Percentiles rank a stretch among this genome's conserved stretches.
Conservation (phyloP, 2,797 vertebrate genomes). For the Manis javanica region DNA sequence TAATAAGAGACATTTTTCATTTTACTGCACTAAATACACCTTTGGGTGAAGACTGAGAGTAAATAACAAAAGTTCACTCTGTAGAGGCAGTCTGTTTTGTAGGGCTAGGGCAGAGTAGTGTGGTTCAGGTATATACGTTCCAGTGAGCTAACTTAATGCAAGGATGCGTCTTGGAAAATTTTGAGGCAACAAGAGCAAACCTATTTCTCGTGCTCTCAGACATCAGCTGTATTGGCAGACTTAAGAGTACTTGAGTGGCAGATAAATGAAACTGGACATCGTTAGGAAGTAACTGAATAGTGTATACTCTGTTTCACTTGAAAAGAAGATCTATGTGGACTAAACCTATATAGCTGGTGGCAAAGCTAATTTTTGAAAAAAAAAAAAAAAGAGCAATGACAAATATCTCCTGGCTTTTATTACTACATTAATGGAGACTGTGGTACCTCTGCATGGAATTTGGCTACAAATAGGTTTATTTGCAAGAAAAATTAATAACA, state of each 20-base stretch:
- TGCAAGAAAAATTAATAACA: neutral
- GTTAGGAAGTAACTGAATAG: neutral
- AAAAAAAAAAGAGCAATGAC: neutral
- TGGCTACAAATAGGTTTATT: neutral
- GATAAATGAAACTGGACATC: conserved; percentile 20
- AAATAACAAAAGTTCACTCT: neutral
- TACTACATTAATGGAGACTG: neutral
- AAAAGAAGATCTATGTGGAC: neutral
- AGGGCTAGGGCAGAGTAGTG: neutral
- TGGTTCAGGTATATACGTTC: neutral
- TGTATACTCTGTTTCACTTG: neutral
- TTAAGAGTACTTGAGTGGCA: neutral
- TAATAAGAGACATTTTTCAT: neutral
- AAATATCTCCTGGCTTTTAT: neutral
- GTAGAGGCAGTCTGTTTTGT: neutral
- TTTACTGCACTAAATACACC: neutral
- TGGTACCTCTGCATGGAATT: neutral
- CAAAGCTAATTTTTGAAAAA: neutral
- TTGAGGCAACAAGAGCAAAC: neutral
- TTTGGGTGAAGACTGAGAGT: neutral
- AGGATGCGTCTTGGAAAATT: neutral
- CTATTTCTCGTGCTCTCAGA: neutral
- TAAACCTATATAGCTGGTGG: neutral
- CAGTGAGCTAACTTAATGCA: neutral
- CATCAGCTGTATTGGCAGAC: neutral